Conservation (phyloP, 2,888 invertebrate species). For the Rhimphoctona megacephalus region DNA sequence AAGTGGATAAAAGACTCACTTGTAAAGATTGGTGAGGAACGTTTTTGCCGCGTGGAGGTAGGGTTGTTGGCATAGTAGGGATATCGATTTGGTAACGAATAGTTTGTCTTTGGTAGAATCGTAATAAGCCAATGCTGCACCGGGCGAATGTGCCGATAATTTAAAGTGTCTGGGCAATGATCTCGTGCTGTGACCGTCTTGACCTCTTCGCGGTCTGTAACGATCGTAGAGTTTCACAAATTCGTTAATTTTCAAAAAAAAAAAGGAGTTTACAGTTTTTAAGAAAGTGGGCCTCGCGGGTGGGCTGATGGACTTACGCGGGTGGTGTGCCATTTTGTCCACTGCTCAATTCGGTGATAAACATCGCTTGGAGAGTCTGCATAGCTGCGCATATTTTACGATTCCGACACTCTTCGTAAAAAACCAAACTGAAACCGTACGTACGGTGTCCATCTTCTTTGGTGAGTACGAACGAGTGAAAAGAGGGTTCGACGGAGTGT, state of each 20-base stretch:
- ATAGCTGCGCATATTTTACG: conserved; percentile 97
- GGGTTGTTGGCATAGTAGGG: conserved; percentile 95
- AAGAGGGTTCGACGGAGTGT: conserved; percentile 92
- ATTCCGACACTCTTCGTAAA: conserved; percentile 98
- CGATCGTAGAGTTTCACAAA: background rate
- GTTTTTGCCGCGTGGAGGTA: conserved; percentile 94
- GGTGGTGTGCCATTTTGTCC: conserved; percentile 87
- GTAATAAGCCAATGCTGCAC: conserved; percentile 94
- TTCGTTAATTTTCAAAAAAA: background rate
- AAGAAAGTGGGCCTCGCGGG: background rate
- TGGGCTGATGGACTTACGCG: conserved; percentile 77
- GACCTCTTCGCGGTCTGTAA: conserved; percentile 80
- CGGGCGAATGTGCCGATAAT: conserved; percentile 91
- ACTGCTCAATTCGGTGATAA: conserved; percentile 94
- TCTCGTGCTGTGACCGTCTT: conserved; percentile 90
- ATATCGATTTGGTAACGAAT: conserved; percentile 97
- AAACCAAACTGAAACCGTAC: conserved; percentile 97
- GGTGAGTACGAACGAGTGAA: conserved; percentile 99
- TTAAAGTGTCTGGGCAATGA: conserved; percentile 96
- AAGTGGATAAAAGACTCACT: conserved; percentile 86
- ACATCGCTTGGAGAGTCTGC: conserved; percentile 98
- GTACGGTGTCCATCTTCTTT: conserved; percentile 97
- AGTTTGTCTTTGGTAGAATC: conserved; percentile 97
- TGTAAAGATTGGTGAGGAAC: conserved; percentile 95
- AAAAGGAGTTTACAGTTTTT: background rate